Conservation (phyloP, 2,888 invertebrate genomes). For the Tetrapedia diversipes region DNA sequence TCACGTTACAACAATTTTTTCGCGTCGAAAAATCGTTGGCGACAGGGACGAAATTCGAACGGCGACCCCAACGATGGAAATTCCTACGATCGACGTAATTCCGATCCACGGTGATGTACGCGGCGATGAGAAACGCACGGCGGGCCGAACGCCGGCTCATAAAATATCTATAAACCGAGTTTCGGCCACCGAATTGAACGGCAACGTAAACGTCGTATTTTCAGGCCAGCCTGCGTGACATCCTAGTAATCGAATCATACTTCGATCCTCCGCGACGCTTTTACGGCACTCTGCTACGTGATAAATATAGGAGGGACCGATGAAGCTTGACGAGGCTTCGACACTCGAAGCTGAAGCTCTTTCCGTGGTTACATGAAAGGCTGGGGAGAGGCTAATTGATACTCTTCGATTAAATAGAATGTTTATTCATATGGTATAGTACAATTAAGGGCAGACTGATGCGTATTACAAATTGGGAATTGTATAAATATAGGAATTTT, state of each 20-base stretch:
- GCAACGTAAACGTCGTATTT: slow-evolving; percentile 46
- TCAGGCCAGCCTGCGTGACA: slow-evolving; percentile 27
- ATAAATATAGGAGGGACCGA: slow-evolving; percentile 19
- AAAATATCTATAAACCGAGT: slow-evolving; percentile 57
- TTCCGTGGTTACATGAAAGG: background rate
- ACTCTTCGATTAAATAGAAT: too few species aligned
- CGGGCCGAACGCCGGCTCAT: slow-evolving; percentile 26
- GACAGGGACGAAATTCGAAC: slow-evolving; percentile 25
- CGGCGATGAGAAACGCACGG: slow-evolving; percentile 36
- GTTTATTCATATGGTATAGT: too few species aligned
- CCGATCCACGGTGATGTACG: slow-evolving; percentile 37
- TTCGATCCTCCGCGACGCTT: slow-evolving; percentile 31
- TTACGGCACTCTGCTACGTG: slow-evolving; percentile 6
- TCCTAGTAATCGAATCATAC: slow-evolving; percentile 53
- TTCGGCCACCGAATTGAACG: slow-evolving; percentile 48
- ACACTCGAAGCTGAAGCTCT: background rate
- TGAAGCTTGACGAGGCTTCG: slow-evolving; percentile 21
- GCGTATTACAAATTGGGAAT: too few species aligned
- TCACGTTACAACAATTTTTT: slow-evolving; percentile 14
- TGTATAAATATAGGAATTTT: too few species aligned
- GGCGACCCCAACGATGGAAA: slow-evolving; percentile 24
- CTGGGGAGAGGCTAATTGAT: background rate
- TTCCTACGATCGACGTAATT: slow-evolving; percentile 42
- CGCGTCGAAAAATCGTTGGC: slow-evolving; percentile 4
- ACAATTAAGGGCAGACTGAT: too few species aligned